phyloP scores from a whole-genome alignment of 2,888 invertebrate species.

The Ichneumoninae sp. region DNA sequence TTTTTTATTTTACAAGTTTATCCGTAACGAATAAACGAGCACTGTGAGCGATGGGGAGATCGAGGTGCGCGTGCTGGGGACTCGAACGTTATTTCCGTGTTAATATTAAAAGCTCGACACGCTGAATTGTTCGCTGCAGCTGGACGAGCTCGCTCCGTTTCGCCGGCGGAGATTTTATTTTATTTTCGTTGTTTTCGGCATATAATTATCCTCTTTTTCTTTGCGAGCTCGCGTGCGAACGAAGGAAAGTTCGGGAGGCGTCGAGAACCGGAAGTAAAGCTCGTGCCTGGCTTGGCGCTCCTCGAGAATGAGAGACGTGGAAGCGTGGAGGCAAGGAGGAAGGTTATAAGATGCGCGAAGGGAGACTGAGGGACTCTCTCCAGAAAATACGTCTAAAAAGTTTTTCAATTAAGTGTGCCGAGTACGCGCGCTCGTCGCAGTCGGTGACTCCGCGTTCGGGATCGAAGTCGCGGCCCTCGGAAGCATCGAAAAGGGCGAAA shows the following conservation, averaged over 20 bases:
- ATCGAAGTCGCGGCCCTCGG: conserved; percentile 12
- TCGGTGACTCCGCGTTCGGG: conserved; percentile 4
- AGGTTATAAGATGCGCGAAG: conserved; percentile 21
- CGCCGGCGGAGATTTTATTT: conserved; percentile 5
- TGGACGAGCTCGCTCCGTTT: neutral
- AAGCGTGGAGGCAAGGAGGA: conserved; percentile 21
- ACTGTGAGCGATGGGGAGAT: neutral
- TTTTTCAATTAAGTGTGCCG: conserved; percentile 52
- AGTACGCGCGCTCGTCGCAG: conserved; percentile 17
- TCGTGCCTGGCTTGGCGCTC: conserved; percentile 10
- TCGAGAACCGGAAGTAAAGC: conserved; percentile 23
- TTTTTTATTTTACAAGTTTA: neutral
- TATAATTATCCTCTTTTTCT: conserved; percentile 38
- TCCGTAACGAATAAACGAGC: neutral
- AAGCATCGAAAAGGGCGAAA: neutral
- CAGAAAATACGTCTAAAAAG: conserved; percentile 51
- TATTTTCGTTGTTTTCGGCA: conserved; percentile 2
- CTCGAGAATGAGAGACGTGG: conserved; percentile 27
- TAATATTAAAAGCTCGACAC: conserved; percentile 15
- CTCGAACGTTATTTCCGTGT: conserved; percentile 1
- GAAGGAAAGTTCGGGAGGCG: conserved; percentile 27
- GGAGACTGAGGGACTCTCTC: conserved; percentile 25
- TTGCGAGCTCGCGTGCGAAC: conserved; percentile 32
- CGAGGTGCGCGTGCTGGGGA: neutral
- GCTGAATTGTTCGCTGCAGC: neutral